phyloP scores from a whole-genome alignment of 2,888 invertebrate genomes.

The Mythimna impura region DNA sequence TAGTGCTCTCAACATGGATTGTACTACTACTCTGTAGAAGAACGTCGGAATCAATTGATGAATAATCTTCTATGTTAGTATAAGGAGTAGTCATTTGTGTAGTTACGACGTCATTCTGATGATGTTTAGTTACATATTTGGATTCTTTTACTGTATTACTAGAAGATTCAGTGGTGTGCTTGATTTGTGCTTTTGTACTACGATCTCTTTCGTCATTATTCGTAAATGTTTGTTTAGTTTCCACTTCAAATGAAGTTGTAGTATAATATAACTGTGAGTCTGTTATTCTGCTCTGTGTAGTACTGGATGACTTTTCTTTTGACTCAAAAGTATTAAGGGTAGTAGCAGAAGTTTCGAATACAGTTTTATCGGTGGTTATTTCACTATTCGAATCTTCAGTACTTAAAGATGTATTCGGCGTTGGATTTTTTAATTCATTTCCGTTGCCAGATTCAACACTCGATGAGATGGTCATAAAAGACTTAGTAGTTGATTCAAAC shows the following conservation, averaged over 20 bases:
- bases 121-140: conserved; percentile 28
- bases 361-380: conserved; percentile 2
- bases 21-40: conserved; percentile 82
- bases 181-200: conserved; percentile 40
- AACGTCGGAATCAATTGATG: conserved; percentile 76
- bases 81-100: conserved; percentile 59
- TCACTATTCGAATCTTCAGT: conserved; percentile 18
- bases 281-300: conserved; percentile 7
- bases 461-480: not conserved
- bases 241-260: conserved; percentile 4
- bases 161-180: conserved; percentile 35
- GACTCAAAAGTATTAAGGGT: not conserved
- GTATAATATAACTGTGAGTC: conserved; percentile 13
- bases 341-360: conserved; percentile 24
- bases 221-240: conserved; percentile 10
- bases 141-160: conserved; percentile 41
- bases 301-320: conserved; percentile 8
- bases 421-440: conserved; percentile 8
- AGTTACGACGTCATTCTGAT: conserved; percentile 48
- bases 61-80: conserved; percentile 61
- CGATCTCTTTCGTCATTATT: conserved; percentile 13
- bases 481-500: conserved; percentile 24
- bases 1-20: conserved; percentile 81
- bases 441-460: not conserved
- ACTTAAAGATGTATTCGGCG: conserved; percentile 3